Conservation (phyloP, 2,113 vertebrate species). For the Nothobranchius kuhntae region DNA sequence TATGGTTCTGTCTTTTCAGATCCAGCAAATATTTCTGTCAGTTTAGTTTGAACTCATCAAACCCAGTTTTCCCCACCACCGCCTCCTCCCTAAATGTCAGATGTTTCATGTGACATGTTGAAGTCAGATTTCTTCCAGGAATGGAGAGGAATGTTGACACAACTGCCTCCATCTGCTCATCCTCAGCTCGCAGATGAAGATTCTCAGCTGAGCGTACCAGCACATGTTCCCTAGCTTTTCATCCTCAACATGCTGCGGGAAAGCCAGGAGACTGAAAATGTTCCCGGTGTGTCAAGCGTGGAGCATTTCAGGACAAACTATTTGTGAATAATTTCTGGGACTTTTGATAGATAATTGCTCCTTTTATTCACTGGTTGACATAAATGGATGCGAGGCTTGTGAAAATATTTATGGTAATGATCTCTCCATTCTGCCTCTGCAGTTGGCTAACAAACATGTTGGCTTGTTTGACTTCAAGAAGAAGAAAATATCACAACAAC, state of each 20-base stretch:
- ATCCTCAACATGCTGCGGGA: slow-evolving; percentile 54
- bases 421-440: slow-evolving; percentile 8
- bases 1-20: no score
- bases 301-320: slow-evolving; percentile 18
- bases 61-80: neutral
- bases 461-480: slow-evolving; percentile 8
- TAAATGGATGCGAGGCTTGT: neutral
- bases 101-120: slow-evolving; percentile 35
- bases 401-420: slow-evolving; percentile 15
- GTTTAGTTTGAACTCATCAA: neutral
- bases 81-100: neutral
- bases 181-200: slow-evolving; percentile 44
- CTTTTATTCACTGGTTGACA: slow-evolving; percentile 13
- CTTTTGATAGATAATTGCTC: slow-evolving; percentile 25
- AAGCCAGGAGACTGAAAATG: slow-evolving; percentile 41
- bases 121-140: slow-evolving; percentile 38
- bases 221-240: slow-evolving; percentile 50
- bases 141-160: slow-evolving; percentile 56
- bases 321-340: slow-evolving; percentile 21
- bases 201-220: slow-evolving; percentile 48
- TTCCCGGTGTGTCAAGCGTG: slow-evolving; percentile 7
- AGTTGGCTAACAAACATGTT: slow-evolving; percentile 8
- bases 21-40: neutral
- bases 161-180: slow-evolving; percentile 63
- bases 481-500: slow-evolving; percentile 40